Base-by-base conservation (phyloP, 2,888 invertebrate species). In the Mystacides longicornis region DNA sequence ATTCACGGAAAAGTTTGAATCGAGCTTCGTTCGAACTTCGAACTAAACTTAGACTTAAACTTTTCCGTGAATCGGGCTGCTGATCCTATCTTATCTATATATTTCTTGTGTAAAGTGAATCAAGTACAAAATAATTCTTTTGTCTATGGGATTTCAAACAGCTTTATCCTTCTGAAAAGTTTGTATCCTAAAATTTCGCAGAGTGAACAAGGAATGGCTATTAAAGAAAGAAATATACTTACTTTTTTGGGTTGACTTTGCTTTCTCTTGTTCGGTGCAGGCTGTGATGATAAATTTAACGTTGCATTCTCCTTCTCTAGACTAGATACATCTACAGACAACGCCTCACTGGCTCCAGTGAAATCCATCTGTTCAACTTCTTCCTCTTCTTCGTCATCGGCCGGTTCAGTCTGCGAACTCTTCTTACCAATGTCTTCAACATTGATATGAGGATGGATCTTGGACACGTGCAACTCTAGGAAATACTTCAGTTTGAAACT, bases 211-310 rank as follows among this genome's bases (percentile, higher is more conserved):
- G n/a, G n/a, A n/a, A n/a, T n/a, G n/a, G n/a, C n/a, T n/a, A n/a
- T n/a, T n/a, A n/a, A n/a, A n/a, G n/a, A n/a, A n/a, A 7, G 14
- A 31, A 31, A 31, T 31, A 14, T 9, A 7, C 33, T 51, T 23
- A 60, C 59, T 54, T 61, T 61, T 53, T 61, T 61, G 19, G 61
- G 61, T 51, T 61, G 59, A 47, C 61, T 61, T 46, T 61, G 61
- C 47, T 61, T 61, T 20, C 61, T 50, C 42, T 61, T 61, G 47
- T 61, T 61, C 9, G 61, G 61, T 11, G 60, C 59, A 19, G 55
- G 48, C 9, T 51, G 60, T 18, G 47, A 22, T 3, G 43, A 19
- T 11, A 42, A 14, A 42, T 45, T 22, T 14, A 21, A 7, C 7
- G 23, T 23, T 2, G 19, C 51, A 9, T 33, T 37, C 16, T 55